Evolutionary conservation across 2,888 invertebrate species (phyloP).

Genomic region (Arrhopalites spinosus): DNA sequence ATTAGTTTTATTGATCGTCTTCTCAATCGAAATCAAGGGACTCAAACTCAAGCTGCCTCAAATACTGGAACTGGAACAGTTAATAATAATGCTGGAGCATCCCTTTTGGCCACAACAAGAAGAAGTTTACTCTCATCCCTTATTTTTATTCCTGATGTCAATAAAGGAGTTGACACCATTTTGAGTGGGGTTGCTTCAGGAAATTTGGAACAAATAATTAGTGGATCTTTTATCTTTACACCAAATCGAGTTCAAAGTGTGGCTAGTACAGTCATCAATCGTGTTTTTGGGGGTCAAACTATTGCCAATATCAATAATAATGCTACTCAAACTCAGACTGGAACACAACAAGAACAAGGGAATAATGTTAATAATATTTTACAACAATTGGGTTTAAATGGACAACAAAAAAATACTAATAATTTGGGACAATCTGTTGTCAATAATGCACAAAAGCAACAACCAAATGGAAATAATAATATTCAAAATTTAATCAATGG

Average conservation of each 20-base stretch:
- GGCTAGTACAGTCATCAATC: conserved; percentile 37
- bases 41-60: not conserved
- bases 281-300: conserved; percentile 37
- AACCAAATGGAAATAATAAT: not conserved
- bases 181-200: conserved; percentile 35
- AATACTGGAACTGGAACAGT: not conserved
- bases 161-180: conserved; percentile 38
- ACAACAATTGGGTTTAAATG: not conserved
- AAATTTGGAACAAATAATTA: conserved; percentile 38
- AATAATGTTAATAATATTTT: not conserved
- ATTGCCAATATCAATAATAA: conserved; percentile 12
- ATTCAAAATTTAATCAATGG: not conserved
- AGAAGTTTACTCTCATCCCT: conserved; percentile 24
- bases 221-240: conserved; percentile 40
- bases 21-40: conserved; percentile 27
- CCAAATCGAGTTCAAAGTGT: conserved; percentile 38
- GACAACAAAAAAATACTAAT: not conserved
- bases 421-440: not conserved
- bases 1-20: conserved; percentile 31
- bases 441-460: not conserved
- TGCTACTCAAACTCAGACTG: not conserved
- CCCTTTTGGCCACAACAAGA: not conserved
- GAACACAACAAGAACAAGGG: conserved; percentile 14
- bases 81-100: not conserved
- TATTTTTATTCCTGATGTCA: conserved; percentile 36